These are phyloP conservation scores for Podarcis siculus DNA, from an alignment of 2,797 vertebrate species.

Conservation along the genomic window DNA sequence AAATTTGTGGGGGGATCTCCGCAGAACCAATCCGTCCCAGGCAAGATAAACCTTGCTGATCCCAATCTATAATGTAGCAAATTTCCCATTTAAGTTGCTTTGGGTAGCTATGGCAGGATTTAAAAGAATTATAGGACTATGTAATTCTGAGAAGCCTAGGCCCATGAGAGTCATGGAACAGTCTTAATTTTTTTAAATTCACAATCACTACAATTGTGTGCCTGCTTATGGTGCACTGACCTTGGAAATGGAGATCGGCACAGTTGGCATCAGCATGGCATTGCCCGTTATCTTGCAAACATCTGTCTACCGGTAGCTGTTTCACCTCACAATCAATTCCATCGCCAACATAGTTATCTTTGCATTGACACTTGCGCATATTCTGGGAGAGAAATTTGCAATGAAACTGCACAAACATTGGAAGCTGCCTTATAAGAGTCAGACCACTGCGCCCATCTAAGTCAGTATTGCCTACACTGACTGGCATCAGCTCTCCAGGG, in stretches of 20 bases:
- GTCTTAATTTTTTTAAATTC: background rate
- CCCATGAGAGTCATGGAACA: background rate
- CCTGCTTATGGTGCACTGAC: constrained; percentile 70
- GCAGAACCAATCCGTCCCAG: too few species aligned
- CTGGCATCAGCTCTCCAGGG: too few species aligned
- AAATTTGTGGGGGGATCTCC: too few species aligned
- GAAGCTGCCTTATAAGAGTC: background rate
- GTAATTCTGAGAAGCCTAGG: background rate
- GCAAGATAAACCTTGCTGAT: background rate
- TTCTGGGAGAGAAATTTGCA: constrained; percentile 74
- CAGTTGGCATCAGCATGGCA: constrained; percentile 88
- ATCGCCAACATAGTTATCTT: constrained; percentile 87
- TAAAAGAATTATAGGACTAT: background rate
- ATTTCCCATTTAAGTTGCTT: background rate
- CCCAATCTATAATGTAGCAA: background rate
- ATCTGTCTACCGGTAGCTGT: constrained; percentile 86
- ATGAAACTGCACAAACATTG: background rate
- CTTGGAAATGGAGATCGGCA: constrained; percentile 90
- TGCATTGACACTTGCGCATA: constrained; percentile 87
- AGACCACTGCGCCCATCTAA: too few species aligned
- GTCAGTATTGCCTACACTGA: too few species aligned
- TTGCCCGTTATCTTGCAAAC: constrained; percentile 87
- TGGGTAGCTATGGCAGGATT: background rate
- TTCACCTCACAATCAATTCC: constrained; percentile 85
- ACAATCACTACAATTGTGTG: background rate